Percentiles rank a stretch among this genome's conserved stretches.
Evolutionary conservation across 2,888 invertebrate genomes (phyloP).

Genomic region (Apantesis nais): DNA sequence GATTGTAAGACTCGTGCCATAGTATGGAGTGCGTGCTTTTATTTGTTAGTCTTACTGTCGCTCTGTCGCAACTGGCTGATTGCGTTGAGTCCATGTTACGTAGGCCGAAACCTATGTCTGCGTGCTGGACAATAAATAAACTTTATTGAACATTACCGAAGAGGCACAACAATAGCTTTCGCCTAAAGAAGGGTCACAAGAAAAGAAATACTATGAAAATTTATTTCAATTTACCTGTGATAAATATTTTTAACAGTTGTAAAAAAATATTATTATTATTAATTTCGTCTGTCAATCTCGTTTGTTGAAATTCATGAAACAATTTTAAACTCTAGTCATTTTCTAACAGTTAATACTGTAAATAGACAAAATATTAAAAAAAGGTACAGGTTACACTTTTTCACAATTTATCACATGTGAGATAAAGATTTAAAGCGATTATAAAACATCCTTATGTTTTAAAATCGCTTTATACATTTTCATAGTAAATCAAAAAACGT

Average conservation of each 20-base stretch:
- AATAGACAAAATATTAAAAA: not conserved
- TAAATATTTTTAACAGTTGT: too few species aligned
- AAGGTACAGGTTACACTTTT: not conserved
- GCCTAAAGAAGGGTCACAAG: slow-evolving; percentile 15
- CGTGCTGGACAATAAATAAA: slow-evolving; percentile 72
- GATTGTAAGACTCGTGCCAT: slow-evolving; percentile 54
- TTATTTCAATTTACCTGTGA: not conserved
- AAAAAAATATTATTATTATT: not conserved
- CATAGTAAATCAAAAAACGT: slow-evolving; percentile 18
- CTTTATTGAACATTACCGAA: slow-evolving; percentile 45
- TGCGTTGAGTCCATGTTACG: slow-evolving; percentile 77
- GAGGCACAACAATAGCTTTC: slow-evolving; percentile 50
- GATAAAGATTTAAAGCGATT: too few species aligned
- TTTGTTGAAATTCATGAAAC: not conserved
- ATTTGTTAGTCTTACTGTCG: slow-evolving; percentile 75
- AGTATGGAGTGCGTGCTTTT: slow-evolving; percentile 65
- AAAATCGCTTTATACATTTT: slow-evolving; percentile 16
- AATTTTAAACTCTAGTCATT: not conserved
- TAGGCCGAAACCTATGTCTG: slow-evolving; percentile 78
- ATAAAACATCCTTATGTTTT: too few species aligned
- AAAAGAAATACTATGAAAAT: slow-evolving; percentile 3
- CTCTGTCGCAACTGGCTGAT: slow-evolving; percentile 75
- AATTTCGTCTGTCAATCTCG: not conserved
- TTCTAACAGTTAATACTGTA: not conserved
- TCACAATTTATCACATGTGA: not conserved